Conservation (phyloP, 2,113 vertebrate genomes). For the Bombycilla garrulus region DNA sequence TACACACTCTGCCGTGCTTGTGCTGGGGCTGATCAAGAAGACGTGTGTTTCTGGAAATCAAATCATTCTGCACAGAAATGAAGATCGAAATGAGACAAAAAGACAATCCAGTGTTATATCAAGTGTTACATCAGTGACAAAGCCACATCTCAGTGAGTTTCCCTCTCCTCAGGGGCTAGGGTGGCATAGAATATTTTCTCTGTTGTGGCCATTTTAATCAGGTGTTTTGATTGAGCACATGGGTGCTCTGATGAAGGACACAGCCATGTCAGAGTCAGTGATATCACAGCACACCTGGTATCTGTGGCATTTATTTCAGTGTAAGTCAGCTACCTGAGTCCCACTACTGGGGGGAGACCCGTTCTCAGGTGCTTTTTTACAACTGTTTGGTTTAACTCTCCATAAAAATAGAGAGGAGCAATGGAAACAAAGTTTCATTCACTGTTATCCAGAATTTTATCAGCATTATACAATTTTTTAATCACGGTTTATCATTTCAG, state of each 20-base stretch:
- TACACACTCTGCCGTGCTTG: background rate
- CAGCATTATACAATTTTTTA: background rate
- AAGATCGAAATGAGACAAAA: background rate
- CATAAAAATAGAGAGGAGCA: background rate
- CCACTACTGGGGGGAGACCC: background rate
- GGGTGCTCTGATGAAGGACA: slow-evolving; percentile 18
- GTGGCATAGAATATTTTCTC: background rate
- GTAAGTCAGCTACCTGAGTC: background rate
- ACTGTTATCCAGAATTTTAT: background rate
- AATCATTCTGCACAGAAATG: background rate
- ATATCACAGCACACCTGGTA: background rate
- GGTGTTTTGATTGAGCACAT: background rate
- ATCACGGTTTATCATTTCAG: background rate
- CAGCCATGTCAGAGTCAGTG: background rate
- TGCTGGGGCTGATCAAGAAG: background rate
- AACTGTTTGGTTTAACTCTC: background rate
- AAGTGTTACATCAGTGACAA: background rate
- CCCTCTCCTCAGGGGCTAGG: background rate
- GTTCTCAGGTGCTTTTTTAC: background rate
- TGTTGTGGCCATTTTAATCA: background rate
- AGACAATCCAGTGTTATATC: background rate
- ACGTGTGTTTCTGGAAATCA: background rate
- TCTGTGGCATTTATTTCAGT: background rate
- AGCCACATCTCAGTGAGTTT: background rate
- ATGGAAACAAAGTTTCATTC: background rate